Conservation (phyloP, 2,797 vertebrate species). For the Chaunax sp. region DNA sequence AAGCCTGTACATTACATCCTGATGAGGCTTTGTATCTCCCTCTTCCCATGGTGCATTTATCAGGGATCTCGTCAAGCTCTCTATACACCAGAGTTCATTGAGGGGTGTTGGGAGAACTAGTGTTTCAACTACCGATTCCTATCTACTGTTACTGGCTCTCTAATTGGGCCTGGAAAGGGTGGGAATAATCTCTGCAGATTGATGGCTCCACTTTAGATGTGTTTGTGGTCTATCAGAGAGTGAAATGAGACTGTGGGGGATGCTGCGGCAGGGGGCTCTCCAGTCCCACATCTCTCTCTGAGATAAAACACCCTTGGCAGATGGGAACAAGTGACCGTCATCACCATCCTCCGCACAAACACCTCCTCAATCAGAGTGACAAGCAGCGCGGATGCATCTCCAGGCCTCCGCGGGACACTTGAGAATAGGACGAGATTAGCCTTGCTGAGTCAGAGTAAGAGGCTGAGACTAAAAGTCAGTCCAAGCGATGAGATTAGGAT, state of each 20-base stretch:
- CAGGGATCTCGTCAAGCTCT: slow-evolving; percentile 70
- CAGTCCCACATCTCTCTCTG: slow-evolving; percentile 58
- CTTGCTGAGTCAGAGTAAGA: slow-evolving; percentile 62
- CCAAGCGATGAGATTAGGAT: slow-evolving; percentile 59
- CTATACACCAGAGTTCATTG: slow-evolving; percentile 64
- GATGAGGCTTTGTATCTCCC: slow-evolving; percentile 75
- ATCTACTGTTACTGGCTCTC: slow-evolving; percentile 71
- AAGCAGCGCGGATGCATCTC: slow-evolving; percentile 57
- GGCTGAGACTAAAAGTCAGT: slow-evolving; percentile 49
- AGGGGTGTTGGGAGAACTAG: slow-evolving; percentile 59
- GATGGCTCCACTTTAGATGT: slow-evolving; percentile 77
- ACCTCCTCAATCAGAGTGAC: slow-evolving; percentile 78
- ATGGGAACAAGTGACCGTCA: slow-evolving; percentile 79
- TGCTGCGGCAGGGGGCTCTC: slow-evolving; percentile 61
- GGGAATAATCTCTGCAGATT: slow-evolving; percentile 80
- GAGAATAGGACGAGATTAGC: slow-evolving; percentile 66
- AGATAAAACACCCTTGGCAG: slow-evolving; percentile 76
- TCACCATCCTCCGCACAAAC: slow-evolving; percentile 73
- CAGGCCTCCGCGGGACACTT: slow-evolving; percentile 52
- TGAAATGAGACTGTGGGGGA: slow-evolving; percentile 82
- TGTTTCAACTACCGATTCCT: slow-evolving; percentile 72
- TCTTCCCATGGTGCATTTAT: slow-evolving; percentile 76
- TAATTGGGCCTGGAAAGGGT: slow-evolving; percentile 77
- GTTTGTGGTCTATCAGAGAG: slow-evolving; percentile 86
- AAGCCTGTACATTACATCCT: slow-evolving; percentile 72